Evolutionary conservation across 2,888 invertebrate species (phyloP).

Genomic region (Diarsia rubi): DNA sequence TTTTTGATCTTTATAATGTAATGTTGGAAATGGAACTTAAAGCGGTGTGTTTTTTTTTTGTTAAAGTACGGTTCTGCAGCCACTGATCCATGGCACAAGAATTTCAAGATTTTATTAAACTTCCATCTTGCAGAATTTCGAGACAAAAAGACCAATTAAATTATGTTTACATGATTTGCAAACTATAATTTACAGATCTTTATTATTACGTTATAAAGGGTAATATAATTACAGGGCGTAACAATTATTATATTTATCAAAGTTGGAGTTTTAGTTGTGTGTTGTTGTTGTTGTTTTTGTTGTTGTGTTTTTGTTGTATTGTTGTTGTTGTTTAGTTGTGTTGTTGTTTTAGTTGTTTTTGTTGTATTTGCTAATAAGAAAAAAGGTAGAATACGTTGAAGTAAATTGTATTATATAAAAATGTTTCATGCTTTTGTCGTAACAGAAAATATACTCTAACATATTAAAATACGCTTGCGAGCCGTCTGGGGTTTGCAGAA

Average conservation of each 20-base stretch:
- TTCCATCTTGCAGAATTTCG: neutral
- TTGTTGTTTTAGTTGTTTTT: too few relatives aligned
- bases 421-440: neutral
- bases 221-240: too few relatives aligned
- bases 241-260: neutral
- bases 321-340: too few relatives aligned
- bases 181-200: too few relatives aligned
- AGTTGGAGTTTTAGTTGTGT: neutral
- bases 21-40: neutral
- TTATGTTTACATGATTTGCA: too few relatives aligned
- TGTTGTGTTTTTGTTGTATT: too few relatives aligned
- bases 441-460: too few relatives aligned
- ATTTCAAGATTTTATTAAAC: neutral
- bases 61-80: neutral
- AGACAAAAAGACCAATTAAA: too few relatives aligned
- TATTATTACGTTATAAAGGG: too few relatives aligned
- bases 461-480: too few relatives aligned
- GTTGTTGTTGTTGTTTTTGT: too few relatives aligned
- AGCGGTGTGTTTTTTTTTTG: too few relatives aligned
- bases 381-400: neutral
- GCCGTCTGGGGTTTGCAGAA: neutral
- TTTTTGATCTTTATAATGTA: neutral
- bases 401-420: neutral
- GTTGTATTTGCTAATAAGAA: neutral
- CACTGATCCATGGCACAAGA: neutral